Conservation (phyloP, 2,888 invertebrate genomes). For the Habroteleia sp. region DNA sequence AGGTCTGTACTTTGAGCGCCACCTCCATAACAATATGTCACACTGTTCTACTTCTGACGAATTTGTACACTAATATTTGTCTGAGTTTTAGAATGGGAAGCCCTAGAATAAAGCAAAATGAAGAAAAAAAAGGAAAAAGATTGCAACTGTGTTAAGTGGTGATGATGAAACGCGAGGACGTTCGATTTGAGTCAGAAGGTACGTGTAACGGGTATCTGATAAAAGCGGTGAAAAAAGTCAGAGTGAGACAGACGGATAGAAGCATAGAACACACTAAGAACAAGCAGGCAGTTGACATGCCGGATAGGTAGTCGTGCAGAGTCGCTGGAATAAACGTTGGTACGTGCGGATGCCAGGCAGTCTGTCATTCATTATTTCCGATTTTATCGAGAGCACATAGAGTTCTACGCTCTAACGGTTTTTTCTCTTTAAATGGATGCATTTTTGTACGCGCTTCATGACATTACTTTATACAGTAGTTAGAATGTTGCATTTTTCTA, state of each 20-base stretch:
- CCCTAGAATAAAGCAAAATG: slow-evolving; percentile 9
- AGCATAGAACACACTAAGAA: slow-evolving; percentile 56
- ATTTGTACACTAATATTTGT: too few relatives aligned
- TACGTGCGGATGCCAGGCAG: slow-evolving; percentile 60
- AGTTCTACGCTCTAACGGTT: slow-evolving; percentile 51
- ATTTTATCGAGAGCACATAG: slow-evolving; percentile 55
- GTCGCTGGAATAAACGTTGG: slow-evolving; percentile 31
- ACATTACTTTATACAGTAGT: too few relatives aligned
- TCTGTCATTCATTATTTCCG: slow-evolving; percentile 61
- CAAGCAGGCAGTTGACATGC: slow-evolving; percentile 55
- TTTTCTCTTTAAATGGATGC: slow-evolving; percentile 19
- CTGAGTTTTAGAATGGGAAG: too few relatives aligned
- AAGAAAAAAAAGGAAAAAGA: slow-evolving; percentile 10
- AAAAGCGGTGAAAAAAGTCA: slow-evolving; percentile 57
- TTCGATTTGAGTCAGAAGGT: slow-evolving; percentile 37
- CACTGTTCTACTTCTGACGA: too few relatives aligned
- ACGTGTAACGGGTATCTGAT: slow-evolving; percentile 77
- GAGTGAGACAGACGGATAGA: slow-evolving; percentile 27
- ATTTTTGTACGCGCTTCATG: slow-evolving; percentile 12
- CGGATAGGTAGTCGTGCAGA: slow-evolving; percentile 41
- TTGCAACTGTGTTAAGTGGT: slow-evolving; percentile 42
- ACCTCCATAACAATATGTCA: too few relatives aligned
- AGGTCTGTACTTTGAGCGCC: too few relatives aligned
- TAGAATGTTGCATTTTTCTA: too few relatives aligned
- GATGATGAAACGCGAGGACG: slow-evolving; percentile 46